A percentile compares a stretch with the other conserved stretches of the same genome.
These are phyloP conservation scores for Monopterus albus DNA, from an alignment of 2,113 vertebrate genomes.

Conservation along the genomic window DNA sequence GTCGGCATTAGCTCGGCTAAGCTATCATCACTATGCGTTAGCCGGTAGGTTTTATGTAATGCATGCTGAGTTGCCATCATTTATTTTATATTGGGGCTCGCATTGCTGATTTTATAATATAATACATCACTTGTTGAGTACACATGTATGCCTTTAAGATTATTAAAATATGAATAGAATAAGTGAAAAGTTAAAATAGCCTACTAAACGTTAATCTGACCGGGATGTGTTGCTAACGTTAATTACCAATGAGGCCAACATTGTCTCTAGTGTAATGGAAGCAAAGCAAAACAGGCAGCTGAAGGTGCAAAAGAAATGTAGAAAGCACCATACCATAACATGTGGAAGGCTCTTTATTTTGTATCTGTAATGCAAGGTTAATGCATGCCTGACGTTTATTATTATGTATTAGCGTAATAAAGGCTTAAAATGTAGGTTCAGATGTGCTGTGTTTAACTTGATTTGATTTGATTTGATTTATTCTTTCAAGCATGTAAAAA, in stretches of 20 bases:
- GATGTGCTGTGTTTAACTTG: background rate
- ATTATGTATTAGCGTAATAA: background rate
- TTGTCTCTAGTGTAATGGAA: background rate
- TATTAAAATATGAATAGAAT: background rate
- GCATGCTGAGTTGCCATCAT: background rate
- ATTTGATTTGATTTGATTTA: no score
- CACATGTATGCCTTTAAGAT: no score
- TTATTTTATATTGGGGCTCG: background rate
- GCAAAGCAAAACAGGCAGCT: background rate
- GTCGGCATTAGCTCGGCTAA: constrained; percentile 21
- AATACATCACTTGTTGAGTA: background rate
- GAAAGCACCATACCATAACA: no score
- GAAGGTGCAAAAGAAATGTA: no score
- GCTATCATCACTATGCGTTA: constrained; percentile 25
- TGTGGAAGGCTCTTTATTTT: background rate
- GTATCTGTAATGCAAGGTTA: background rate
- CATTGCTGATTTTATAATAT: no score
- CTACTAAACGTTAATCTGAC: no score
- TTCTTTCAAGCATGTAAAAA: no score
- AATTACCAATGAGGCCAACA: background rate
- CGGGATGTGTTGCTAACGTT: background rate
- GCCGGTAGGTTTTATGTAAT: constrained; percentile 41
- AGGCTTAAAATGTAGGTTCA: background rate
- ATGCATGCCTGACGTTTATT: background rate
- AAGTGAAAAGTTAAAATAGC: background rate